Evolutionary conservation across 1,140 invertebrate species (phyloP).

Genomic region (Batillaria attramentaria): DNA sequence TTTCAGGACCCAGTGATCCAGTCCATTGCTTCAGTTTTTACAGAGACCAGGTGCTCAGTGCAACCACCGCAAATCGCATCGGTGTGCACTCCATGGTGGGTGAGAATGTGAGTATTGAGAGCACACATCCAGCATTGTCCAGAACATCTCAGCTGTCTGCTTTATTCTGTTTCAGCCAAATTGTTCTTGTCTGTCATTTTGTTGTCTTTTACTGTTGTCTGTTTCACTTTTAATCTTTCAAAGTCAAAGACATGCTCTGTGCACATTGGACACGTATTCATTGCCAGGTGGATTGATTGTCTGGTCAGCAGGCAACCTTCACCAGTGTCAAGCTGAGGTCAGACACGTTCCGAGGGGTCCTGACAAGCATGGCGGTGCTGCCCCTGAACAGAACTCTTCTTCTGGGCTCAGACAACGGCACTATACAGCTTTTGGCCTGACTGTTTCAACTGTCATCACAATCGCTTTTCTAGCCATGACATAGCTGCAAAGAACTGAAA

Average conservation of each 20-base stretch:
- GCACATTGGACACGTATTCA: no score
- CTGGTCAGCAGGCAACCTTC: slow-evolving; percentile 80
- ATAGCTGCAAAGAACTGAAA: background rate
- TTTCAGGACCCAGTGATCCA: slow-evolving; percentile 87
- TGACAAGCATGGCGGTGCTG: slow-evolving; percentile 89
- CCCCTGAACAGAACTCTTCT: slow-evolving; percentile 91
- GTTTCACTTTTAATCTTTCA: background rate
- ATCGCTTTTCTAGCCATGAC: background rate
- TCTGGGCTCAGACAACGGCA: slow-evolving; percentile 91
- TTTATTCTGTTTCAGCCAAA: background rate
- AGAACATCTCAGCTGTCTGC: background rate
- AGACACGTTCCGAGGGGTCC: slow-evolving; percentile 91
- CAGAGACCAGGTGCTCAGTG: slow-evolving; percentile 79
- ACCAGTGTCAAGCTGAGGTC: slow-evolving; percentile 88
- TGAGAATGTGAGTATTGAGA: slow-evolving; percentile 56
- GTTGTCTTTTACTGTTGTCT: background rate
- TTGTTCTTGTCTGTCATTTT: background rate
- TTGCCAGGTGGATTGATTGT: no score
- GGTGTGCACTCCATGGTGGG: slow-evolving; percentile 88
- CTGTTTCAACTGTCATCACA: background rate
- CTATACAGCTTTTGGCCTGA: slow-evolving; percentile 75
- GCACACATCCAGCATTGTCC: background rate
- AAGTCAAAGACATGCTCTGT: no score
- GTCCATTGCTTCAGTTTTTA: slow-evolving; percentile 90
- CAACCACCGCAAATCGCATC: slow-evolving; percentile 84